These are phyloP conservation scores for Grantiella picta DNA, from an alignment of 2,113 vertebrate genomes.

Conservation along the genomic window DNA sequence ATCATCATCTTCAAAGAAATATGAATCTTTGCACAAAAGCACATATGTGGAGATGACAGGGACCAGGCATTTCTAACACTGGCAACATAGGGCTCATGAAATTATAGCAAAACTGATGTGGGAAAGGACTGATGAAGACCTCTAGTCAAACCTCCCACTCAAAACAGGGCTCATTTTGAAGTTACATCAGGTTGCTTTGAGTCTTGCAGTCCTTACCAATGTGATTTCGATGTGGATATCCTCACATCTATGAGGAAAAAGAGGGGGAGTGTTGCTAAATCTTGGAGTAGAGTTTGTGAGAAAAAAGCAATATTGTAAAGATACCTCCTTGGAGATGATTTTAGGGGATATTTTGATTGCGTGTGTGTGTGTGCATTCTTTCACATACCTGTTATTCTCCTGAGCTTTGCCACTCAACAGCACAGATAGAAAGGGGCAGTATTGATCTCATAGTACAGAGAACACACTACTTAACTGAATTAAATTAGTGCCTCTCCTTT, in stretches of 20 bases:
- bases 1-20: background rate
- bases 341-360: background rate
- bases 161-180: background rate
- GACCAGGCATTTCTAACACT: background rate
- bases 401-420: rapidly evolving
- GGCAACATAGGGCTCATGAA: background rate
- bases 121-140: background rate
- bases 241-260: background rate
- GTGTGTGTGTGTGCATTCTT: background rate
- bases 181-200: background rate
- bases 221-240: background rate
- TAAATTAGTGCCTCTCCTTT: background rate
- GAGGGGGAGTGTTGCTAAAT: background rate
- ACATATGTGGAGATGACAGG: background rate
- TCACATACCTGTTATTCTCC: background rate
- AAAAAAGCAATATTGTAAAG: background rate
- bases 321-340: background rate
- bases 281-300: background rate
- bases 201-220: background rate
- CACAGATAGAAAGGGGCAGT: background rate
- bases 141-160: background rate
- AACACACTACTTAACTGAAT: background rate
- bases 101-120: background rate
- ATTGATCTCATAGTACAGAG: background rate
- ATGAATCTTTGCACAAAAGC: background rate